These are phyloP conservation scores for Molossus molossus DNA, from an alignment of 2,797 vertebrate genomes.

Conservation along the genomic window DNA sequence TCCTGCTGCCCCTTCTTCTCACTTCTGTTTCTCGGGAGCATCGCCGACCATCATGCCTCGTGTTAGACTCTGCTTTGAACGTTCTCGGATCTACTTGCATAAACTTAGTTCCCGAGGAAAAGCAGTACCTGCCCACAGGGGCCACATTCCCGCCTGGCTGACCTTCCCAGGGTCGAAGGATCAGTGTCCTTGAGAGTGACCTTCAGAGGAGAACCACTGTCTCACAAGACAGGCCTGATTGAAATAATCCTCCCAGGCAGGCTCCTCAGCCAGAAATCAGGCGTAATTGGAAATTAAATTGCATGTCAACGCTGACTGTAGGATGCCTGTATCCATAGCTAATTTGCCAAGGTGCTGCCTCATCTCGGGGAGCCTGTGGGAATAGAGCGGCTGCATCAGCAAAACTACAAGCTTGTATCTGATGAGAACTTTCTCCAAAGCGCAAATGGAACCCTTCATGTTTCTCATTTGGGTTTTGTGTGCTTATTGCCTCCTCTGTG, in stretches of 20 bases:
- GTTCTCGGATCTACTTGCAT: not conserved
- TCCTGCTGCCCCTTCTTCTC: not conserved
- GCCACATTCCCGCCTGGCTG: not conserved
- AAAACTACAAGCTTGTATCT: not conserved
- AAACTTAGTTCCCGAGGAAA: not conserved
- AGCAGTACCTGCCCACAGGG: not conserved
- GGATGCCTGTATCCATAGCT: constrained; percentile 60
- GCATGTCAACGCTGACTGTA: constrained; percentile 67
- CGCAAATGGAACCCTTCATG: not conserved
- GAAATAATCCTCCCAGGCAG: constrained; percentile 61
- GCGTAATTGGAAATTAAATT: constrained; percentile 83
- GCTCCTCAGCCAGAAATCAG: constrained; percentile 65
- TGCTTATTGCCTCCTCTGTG: not conserved
- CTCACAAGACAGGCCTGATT: constrained; percentile 2
- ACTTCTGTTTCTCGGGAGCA: not conserved
- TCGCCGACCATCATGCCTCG: not conserved
- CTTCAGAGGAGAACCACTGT: not conserved
- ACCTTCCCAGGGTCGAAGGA: not conserved
- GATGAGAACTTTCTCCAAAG: not conserved
- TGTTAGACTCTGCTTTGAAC: not conserved
- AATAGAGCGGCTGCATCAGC: not conserved
- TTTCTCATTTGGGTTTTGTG: not conserved
- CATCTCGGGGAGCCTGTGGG: constrained; percentile 21
- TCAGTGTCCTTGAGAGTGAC: not conserved
- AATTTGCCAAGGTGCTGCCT: constrained; percentile 72